Base-by-base conservation (phyloP, 2,113 vertebrate species). In the Pseudorhombus dupliciocellatus region DNA sequence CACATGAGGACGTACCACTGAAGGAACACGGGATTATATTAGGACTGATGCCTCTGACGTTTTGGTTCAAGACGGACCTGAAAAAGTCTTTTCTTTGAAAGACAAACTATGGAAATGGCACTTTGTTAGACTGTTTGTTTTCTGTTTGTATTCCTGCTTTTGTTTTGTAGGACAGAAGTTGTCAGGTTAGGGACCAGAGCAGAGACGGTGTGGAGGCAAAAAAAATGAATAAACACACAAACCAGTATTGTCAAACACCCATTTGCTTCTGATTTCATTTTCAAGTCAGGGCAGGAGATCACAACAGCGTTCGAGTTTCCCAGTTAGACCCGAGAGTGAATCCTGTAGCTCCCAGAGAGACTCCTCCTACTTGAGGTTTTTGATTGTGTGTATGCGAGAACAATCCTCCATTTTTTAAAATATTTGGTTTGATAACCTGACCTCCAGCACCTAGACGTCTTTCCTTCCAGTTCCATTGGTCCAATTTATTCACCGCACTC, bases 181-280 rank as follows among this genome's bases (percentile, higher is more conserved):
- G n/a, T 78, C 10, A 42, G 7, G 46, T 54, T 71, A 12, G 84
- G 89, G 89, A 90, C 89, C 89, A 90, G 77, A 71, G 26, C 25
- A 44, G 31, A 44, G 31, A 57, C 0, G 59, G 22, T 22, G 34
- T 46, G 42, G 42, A 40, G 37, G 37, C 37, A 40, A 40, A 8
- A 37, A 40, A 40, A 40, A 40, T 16, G 18, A 46, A 46, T 15
- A 46, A 46, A 46, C 34, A 12, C 34, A 37, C 34, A 37, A 28
- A 37, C 34, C 34, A 37, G 10, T 46, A 46, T 46, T 46, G 15
- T 46, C 42, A 46, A 46, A 46, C 42, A 16, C 16, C 18, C 15
- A 6, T 0, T 37, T 37, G 42, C 42, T 46, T 20, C 42, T 46
- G 42, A 16, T 46, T 18, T 46, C 2, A 1, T 16, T 46, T 46